Conservation (phyloP, 1,140 invertebrate species). For the Aphis gossypii region DNA sequence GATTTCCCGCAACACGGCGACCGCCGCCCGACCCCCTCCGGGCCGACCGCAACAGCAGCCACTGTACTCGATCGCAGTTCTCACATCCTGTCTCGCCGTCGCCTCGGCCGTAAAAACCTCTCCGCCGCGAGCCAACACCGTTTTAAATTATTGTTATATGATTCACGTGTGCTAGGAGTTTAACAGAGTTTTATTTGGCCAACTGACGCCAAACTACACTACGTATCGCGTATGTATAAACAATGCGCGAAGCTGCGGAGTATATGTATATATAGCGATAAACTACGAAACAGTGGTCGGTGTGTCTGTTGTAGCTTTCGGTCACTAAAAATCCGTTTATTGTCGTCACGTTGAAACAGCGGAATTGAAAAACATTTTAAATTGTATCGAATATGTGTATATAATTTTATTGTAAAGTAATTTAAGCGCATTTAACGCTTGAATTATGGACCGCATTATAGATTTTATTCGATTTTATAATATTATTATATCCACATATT, state of each 20-base stretch:
- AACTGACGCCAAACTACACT: background rate
- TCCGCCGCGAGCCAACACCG: background rate
- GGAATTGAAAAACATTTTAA: background rate
- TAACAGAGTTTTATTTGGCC: slow-evolving; percentile 1
- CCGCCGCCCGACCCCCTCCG: background rate
- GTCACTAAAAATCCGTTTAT: background rate
- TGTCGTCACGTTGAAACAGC: background rate
- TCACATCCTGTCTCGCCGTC: background rate
- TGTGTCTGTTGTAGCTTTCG: background rate
- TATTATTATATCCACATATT: too few relatives aligned
- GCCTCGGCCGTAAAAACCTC: background rate
- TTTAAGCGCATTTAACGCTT: background rate
- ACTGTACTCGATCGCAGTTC: background rate
- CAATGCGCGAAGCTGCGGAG: background rate
- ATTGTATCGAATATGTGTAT: background rate
- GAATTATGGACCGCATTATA: background rate
- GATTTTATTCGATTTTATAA: background rate
- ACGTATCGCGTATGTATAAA: background rate
- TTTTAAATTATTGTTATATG: background rate
- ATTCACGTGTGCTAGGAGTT: slow-evolving; percentile 1
- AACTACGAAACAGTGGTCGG: background rate
- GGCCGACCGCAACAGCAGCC: background rate
- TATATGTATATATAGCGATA: background rate
- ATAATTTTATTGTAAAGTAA: background rate
- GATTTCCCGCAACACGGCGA: background rate